Evolutionary conservation across 2,113 vertebrate genomes (phyloP).

Genomic region (Zapornia atra): DNA sequence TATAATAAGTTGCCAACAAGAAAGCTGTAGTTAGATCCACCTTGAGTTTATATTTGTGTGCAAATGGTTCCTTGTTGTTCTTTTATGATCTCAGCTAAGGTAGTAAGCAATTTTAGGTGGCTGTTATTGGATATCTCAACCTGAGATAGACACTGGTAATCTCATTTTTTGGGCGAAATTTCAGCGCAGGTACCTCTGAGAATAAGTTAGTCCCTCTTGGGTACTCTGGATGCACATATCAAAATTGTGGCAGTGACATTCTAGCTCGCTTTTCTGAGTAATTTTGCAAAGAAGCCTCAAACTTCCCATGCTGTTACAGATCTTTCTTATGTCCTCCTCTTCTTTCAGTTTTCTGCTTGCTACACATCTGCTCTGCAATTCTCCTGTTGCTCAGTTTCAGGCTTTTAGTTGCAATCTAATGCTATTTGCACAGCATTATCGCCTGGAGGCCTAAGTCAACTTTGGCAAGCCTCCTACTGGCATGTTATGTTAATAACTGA

Average conservation of each 20-base stretch:
- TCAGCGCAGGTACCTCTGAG: neutral
- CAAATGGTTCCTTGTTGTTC: neutral
- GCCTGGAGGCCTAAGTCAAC: neutral
- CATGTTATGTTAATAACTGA: conserved; percentile 32
- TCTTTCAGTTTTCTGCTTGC: neutral
- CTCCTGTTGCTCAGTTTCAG: neutral
- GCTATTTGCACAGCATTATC: conserved; percentile 39
- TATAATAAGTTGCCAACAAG: neutral
- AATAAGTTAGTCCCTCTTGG: neutral
- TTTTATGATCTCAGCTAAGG: neutral
- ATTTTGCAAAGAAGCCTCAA: neutral
- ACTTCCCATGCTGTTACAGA: neutral
- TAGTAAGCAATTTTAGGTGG: neutral
- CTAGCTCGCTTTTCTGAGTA: neutral
- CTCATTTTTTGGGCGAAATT: neutral
- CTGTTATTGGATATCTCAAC: neutral
- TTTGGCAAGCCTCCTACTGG: conserved; percentile 47
- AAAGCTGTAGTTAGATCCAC: neutral
- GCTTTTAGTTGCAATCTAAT: conserved; percentile 43
- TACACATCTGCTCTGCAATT: neutral
- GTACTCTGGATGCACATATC: neutral
- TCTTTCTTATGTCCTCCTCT: neutral
- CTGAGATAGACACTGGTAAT: neutral
- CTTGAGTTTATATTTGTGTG: neutral
- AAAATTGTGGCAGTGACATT: neutral